Evolutionary conservation across 2,888 invertebrate genomes (phyloP), one percentile per base, ranked within the genome.

Genomic region (Stomorhina lunata): DNA sequence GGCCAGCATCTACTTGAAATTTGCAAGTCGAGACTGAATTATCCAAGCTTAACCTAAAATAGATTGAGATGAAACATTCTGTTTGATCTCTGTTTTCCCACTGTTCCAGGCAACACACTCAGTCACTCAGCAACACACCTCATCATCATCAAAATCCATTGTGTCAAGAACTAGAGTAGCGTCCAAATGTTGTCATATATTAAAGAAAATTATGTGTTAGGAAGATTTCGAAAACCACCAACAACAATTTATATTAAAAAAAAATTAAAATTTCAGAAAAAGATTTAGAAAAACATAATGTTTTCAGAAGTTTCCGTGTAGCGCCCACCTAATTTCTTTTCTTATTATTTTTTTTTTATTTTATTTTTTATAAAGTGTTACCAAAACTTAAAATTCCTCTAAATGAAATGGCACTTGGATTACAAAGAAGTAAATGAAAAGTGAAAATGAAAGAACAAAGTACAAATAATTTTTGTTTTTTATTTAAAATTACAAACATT

Each of bases 231-330:
- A 50, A 50, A 55, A 15, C 10, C 27, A 48, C 43, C n/a, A 32
- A 40, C 29, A 22, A 40, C 22, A 22, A 40, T 25, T 32, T n/a
- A 37, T 66, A 3, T 43, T 32, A 20, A 40, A 22, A 34, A 40
- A 57, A 37, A 45, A 59, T 66, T 50, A 68, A 17, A 68, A 68
- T 69, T 48, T 37, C 57, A 48, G 22, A 22, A 29, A 22, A 43
- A 53, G 34, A 43, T 77, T 69, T 69, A 53, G 17, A 63, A 43
- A 43, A 73, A 40, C 40, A 73, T 50, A 40, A 78, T 72, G 34
- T 79, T 71, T 71, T 69, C 50, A 27, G 77, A 78, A 73, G 68
- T 78, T 73, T 79, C 75, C 78, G 69, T 82, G 82, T 79, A 75
- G 82, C 68, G 82, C 78, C 82, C 78, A 82, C 81, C 76, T 68